These are phyloP conservation scores for Cossypha dichroa DNA, from an alignment of 2,797 vertebrate genomes.

Conservation along the genomic window DNA sequence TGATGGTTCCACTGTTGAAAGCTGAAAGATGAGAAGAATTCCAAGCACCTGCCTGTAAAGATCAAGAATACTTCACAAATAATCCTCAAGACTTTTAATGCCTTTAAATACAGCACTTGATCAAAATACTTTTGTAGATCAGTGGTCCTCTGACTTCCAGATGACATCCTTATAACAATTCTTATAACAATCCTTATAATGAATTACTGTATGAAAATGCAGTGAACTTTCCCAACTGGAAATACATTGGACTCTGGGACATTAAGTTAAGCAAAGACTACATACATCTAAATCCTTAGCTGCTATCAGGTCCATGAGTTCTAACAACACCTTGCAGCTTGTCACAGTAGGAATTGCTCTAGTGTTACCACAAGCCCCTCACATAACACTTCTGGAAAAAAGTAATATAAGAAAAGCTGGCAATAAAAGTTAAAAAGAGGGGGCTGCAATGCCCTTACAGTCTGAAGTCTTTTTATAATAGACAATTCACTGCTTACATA, in stretches of 20 bases:
- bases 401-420: background rate
- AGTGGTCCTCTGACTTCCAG: background rate
- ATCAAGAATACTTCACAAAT: background rate
- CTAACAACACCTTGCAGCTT: background rate
- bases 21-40: background rate
- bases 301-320: background rate
- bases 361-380: background rate
- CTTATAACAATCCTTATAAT: background rate
- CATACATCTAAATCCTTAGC: background rate
- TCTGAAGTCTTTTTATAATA: background rate
- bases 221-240: background rate
- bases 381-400: background rate
- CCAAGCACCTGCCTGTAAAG: background rate
- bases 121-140: background rate
- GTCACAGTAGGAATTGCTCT: background rate
- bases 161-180: background rate
- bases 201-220: background rate
- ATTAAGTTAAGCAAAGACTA: background rate
- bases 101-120: background rate
- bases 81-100: background rate
- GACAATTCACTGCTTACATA: background rate
- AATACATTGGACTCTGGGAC: background rate
- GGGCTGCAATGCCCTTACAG: background rate
- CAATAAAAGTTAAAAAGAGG: background rate
- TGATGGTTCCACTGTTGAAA: background rate